phyloP scores from a whole-genome alignment of 2,113 vertebrate genomes.

The Scopus umbretta region DNA sequence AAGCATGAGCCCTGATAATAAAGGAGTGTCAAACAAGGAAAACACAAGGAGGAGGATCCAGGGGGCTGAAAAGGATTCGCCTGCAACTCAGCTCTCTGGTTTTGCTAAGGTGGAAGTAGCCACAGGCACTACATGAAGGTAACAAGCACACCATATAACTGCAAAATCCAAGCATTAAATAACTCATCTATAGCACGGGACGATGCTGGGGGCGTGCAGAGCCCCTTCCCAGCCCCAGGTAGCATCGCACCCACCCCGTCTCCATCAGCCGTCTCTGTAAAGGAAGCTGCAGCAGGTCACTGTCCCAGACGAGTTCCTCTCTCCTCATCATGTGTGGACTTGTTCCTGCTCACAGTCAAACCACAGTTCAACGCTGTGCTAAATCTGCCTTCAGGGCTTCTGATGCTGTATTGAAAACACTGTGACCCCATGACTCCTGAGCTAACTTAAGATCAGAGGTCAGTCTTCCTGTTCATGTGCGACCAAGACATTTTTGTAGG shows the following conservation, averaged over 20 bases:
- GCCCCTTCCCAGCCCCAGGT: not conserved
- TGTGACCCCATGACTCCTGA: rapidly evolving
- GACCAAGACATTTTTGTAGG: not conserved
- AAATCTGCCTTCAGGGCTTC: not conserved
- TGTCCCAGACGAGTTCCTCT: not conserved
- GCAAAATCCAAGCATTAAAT: not conserved
- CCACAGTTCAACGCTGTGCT: rapidly evolving
- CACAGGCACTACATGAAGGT: not conserved
- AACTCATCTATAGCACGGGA: not conserved
- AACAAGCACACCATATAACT: not conserved
- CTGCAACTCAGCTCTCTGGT: not conserved
- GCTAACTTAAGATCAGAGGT: not conserved
- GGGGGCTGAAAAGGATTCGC: not conserved
- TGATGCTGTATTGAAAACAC: not conserved
- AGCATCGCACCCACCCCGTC: not conserved
- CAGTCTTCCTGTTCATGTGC: rapidly evolving
- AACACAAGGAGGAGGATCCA: constrained; percentile 6
- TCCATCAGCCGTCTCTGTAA: not conserved
- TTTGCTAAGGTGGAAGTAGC: not conserved
- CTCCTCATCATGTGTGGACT: not conserved
- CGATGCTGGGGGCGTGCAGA: not conserved
- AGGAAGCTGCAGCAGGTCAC: not conserved
- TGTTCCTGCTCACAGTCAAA: not conserved
- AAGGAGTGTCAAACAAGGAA: constrained; percentile 26
- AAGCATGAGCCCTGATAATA: constrained; percentile 45